Evolutionary conservation across 2,797 vertebrate species (phyloP).

Genomic region (Sebastes elongatus): DNA sequence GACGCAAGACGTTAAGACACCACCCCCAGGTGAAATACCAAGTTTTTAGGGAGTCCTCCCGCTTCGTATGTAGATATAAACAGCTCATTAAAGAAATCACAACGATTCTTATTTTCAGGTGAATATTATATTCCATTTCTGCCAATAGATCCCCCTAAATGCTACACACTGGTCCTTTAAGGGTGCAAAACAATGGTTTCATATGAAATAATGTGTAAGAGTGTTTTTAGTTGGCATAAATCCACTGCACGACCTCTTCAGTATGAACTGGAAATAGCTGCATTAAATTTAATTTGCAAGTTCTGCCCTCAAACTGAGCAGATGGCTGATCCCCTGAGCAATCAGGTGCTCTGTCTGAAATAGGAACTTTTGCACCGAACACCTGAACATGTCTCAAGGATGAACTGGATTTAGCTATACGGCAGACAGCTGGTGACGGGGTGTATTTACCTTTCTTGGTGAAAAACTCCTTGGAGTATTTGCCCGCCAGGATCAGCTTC

Average conservation of each 20-base stretch:
- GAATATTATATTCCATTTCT: too few relatives aligned
- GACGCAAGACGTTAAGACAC: neutral
- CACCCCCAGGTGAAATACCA: neutral
- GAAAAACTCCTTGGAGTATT: constrained; percentile 99
- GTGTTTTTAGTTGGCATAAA: neutral
- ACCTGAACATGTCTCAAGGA: constrained; percentile 14
- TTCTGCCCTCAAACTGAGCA: constrained; percentile 34
- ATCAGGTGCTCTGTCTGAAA: constrained; percentile 17
- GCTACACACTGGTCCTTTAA: too few relatives aligned
- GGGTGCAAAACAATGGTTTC: neutral
- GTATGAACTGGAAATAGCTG: constrained; percentile 15
- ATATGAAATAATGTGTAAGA: neutral
- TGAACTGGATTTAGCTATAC: neutral
- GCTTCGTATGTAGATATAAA: too few relatives aligned
- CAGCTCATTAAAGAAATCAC: too few relatives aligned
- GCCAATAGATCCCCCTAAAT: fast-evolving
- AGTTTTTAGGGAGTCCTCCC: neutral
- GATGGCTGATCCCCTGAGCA: constrained; percentile 43
- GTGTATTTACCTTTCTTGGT: constrained; percentile 94
- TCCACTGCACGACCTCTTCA: neutral
- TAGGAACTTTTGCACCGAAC: constrained; percentile 15
- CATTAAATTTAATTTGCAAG: neutral
- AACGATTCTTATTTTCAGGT: too few relatives aligned
- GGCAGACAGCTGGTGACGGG: constrained; percentile 13
- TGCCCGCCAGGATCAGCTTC: constrained; percentile 93